Evolutionary conservation across 1,140 invertebrate genomes (phyloP), one percentile per base, ranked within the genome.

Genomic region (Charaxes varanes): DNA sequence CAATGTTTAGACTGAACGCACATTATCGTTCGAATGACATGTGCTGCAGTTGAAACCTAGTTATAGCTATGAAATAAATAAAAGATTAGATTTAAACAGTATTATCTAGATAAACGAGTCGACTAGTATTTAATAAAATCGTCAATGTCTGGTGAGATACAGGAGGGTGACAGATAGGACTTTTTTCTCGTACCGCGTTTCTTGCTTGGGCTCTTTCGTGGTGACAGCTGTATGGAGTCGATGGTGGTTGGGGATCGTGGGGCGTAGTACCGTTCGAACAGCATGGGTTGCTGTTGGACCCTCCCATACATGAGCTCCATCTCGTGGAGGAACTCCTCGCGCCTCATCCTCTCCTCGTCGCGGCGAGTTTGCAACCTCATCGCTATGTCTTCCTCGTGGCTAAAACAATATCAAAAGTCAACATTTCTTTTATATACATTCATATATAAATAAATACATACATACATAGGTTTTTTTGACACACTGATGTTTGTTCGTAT

Each of bases 291-390:
- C 48, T 86, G 85, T 28, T 88, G 88, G 0, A 92, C 90, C 42
- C 90, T 84, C 30, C 88, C 87, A 33, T 90, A 74, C 90, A 92
- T 92, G 41, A 88, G 60, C 67, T 91, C 88, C 90, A 92, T 92
- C 48, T 90, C 87, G 15, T 90, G 73, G 3, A 87, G 80, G 72
- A 90, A 89, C 59, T 90, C 88, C 49, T 91, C 89, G 4, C 86
- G 85, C 41, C 88, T 85, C 52, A 90, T 85, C 48, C 86, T 79
- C 24, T 91, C 90, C 67, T 91, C 90, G 21, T 90, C 88, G 26
- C 86, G 86, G 6, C 90, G 78, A 18, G 90, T 84, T 48, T 88
- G 88, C 10, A 89, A 74, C 22, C 90, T 70, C 73, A 90, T 87
- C 8, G 87, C 87, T 38, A 91, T 82, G 53, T 91, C 90, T 66